Conservation (phyloP, 2,888 invertebrate species). For the Tridacna crocea region DNA sequence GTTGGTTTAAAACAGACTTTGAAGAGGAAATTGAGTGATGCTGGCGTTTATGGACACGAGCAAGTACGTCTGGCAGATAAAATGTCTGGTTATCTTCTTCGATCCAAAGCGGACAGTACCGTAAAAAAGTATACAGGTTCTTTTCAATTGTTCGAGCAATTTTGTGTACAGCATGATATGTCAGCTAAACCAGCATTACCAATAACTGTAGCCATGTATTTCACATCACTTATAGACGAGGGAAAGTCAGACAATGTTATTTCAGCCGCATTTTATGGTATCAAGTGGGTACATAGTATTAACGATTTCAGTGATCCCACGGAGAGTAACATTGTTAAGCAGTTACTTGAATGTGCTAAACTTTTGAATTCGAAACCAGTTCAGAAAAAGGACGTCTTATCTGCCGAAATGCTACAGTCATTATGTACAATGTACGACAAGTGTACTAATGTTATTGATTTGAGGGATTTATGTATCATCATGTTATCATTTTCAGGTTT, state of each 20-base stretch:
- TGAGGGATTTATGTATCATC: constrained; percentile 34
- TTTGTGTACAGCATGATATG: background rate
- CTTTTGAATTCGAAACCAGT: constrained; percentile 19
- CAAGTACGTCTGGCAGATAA: background rate
- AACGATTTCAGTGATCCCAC: constrained; percentile 38
- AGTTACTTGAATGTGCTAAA: constrained; percentile 26
- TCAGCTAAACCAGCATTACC: constrained; percentile 16
- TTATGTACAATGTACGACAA: constrained; percentile 18
- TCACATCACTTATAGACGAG: background rate
- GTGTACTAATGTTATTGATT: constrained; percentile 14
- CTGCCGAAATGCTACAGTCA: constrained; percentile 4
- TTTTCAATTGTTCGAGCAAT: background rate
- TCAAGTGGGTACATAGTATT: constrained; percentile 42
- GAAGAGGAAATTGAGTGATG: background rate
- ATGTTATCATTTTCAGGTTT: constrained; percentile 31
- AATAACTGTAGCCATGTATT: constrained; percentile 19
- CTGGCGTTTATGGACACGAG: background rate
- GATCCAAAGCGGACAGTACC: background rate
- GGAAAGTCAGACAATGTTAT: constrained; percentile 13
- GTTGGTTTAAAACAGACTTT: constrained; percentile 25
- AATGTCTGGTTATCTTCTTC: background rate
- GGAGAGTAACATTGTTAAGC: constrained; percentile 20
- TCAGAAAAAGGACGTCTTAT: constrained; percentile 24
- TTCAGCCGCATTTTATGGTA: constrained; percentile 17
- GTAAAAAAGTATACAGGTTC: constrained; percentile 11